A percentile compares a stretch with the other conserved stretches of the same genome.
Conservation (phyloP, 2,113 vertebrate species). For the Ammodytes marinus region DNA sequence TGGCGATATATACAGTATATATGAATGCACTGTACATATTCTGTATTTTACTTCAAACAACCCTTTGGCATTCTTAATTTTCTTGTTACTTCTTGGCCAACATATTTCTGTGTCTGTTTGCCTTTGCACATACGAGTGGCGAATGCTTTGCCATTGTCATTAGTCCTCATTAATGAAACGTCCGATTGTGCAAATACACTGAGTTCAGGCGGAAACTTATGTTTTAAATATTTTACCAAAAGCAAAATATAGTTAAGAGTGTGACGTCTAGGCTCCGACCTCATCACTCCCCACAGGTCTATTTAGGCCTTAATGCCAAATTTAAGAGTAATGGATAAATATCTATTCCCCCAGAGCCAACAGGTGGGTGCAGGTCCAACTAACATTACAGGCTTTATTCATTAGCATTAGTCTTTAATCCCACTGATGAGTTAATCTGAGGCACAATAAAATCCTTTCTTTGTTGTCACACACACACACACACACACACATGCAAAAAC, state of each 20-base stretch:
- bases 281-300: no score
- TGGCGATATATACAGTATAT: no score
- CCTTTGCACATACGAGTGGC: neutral
- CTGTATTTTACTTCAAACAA: no score
- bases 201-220: neutral
- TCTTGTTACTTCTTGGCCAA: no score
- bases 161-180: constrained; percentile 26
- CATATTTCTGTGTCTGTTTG: neutral
- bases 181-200: constrained; percentile 19
- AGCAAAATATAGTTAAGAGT: no score
- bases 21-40: no score
- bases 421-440: constrained; percentile 25
- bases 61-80: no score
- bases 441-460: neutral
- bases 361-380: constrained; percentile 6
- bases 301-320: no score
- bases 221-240: no score
- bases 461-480: constrained; percentile 10
- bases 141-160: constrained; percentile 5
- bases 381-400: constrained; percentile 27
- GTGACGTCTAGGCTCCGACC: no score
- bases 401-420: constrained; percentile 31
- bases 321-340: no score
- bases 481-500: constrained; percentile 13
- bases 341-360: no score